Base-by-base conservation (phyloP, 2,888 invertebrate genomes). In the Agrilus biguttatus region DNA sequence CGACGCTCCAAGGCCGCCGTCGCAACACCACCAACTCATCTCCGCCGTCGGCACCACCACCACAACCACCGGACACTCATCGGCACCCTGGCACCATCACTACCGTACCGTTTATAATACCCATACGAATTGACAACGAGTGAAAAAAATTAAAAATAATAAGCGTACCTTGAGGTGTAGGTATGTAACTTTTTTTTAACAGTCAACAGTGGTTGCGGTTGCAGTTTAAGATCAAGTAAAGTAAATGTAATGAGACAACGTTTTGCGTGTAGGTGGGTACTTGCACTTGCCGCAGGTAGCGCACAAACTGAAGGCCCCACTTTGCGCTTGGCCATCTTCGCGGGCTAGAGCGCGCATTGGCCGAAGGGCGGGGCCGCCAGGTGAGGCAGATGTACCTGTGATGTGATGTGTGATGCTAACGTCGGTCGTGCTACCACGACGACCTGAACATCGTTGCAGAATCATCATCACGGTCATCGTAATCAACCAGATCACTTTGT, bases 1-100 rank as follows among this genome's bases (percentile, higher is more conserved):
- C 23, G 23, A 23, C 70, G 71, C 67, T 68, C 69, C 68, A 70
- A 68, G 60, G 66, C 70, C 68, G 23, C 23, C 23, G 23, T 23
- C 23, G 23, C 23, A 7, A 6, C 23, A 23, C 70, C 71, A 70
- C 70, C 71, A 56, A 55, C 55, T 59, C 58, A 55, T 55, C 53
- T 50, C 53, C 51, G 50, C 50, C 44, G 47, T 48, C 49, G 55
- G 55, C 54, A 53, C 55, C 50, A 56, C 54, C 49, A 52, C 61
- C 69, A 67, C 68, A 63, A 65, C 63, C 49, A 53, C 54, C 23
- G 23, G 23, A 23, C 23, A 23, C 23, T 23, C 23, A 23, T 23
- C 23, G 23, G 23, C 39, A 14, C 12, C 21, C 17, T n/a, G 33
- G 17, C 14, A 33, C 33, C 33, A 40, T 23, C 23, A 23, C 28